Base-by-base conservation (phyloP, 2,797 vertebrate species). In the Sparus aurata region DNA sequence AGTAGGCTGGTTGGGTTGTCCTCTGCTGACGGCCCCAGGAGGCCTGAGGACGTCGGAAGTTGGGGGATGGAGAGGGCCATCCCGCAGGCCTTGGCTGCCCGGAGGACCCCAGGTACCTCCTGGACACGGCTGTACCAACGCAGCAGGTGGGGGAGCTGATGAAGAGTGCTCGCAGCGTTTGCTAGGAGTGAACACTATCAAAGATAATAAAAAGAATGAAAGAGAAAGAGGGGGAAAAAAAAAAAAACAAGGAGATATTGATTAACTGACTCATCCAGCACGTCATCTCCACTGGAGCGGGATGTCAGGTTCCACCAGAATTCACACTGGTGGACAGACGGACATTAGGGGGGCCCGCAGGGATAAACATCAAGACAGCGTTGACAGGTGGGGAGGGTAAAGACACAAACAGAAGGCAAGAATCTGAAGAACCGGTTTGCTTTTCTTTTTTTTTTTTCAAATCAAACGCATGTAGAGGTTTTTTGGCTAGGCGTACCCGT, bases 51-150 rank as follows among this genome's bases (percentile, higher is more conserved):
- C 1, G 16, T 17, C 30, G 80, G 43, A 75, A 76, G 53, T 7
- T 69, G 34, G 65, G 46, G 67, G 87, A 81, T 61, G 38, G 95
- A 91, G 74, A 98, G 90, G 17, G 87, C 69, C 69, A 99, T 95
- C 34, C 94, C 96, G 87, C 97, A 98, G 72, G 93, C 95, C 61
- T 85, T 59, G 67, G 97, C 95, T 47, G 97, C 96, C 58, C 79
- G 80, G 62, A 92, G 93, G n/a, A 99, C 94, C 73, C 96, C 93
- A 2, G 97, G 96, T 27, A 99, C 96, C 88, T 97, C 95, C 68
- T 96, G 97, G 73, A 98, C 94, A 55, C 95, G 95, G 66, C 18
- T 87, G 92, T 98, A 98, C 98, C 98, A 99, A 3, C 92, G 88
- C 58, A 93, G 85, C 85, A 99, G 93, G 73, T 97, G 90, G 1